phyloP scores from a whole-genome alignment of 1,140 invertebrate genomes.

The Colletes gigas region DNA sequence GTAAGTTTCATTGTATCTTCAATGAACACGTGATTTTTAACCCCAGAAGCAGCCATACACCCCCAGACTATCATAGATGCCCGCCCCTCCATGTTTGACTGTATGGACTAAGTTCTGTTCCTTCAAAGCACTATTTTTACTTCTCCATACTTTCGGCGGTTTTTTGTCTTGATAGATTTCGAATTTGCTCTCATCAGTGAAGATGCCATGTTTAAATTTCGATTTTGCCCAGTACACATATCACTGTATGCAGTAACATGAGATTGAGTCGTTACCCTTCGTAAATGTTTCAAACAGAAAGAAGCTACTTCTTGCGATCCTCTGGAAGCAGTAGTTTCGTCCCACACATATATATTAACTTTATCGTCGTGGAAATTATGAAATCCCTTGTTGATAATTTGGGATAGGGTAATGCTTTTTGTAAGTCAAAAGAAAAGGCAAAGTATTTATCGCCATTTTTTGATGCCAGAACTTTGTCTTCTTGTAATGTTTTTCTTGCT shows the following conservation, averaged over 20 bases:
- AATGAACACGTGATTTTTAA: too few species aligned
- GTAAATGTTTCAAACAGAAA: slow-evolving; percentile 56
- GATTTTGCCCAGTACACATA: slow-evolving; percentile 14
- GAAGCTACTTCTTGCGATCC: slow-evolving; percentile 64
- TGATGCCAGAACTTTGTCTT: slow-evolving; percentile 56
- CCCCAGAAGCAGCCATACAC: too few species aligned
- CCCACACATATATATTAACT: not conserved
- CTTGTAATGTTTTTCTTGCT: slow-evolving; percentile 59
- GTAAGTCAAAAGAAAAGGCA: slow-evolving; percentile 57
- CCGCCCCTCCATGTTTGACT: too few species aligned
- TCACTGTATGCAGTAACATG: slow-evolving; percentile 54
- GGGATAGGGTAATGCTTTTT: slow-evolving; percentile 61
- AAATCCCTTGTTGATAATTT: slow-evolving; percentile 46
- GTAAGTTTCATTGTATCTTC: too few species aligned
- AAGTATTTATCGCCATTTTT: slow-evolving; percentile 56
- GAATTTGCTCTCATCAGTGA: too few species aligned
- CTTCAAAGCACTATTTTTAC: too few species aligned
- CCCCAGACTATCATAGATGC: too few species aligned
- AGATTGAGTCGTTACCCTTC: slow-evolving; percentile 57
- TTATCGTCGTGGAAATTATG: slow-evolving; percentile 6
- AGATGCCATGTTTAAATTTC: not conserved
- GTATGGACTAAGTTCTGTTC: too few species aligned
- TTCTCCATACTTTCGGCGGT: too few species aligned
- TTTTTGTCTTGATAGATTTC: too few species aligned
- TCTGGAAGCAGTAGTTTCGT: slow-evolving; percentile 63